Base-by-base conservation (phyloP, 2,888 invertebrate species). In the Drosophila helvetica region DNA sequence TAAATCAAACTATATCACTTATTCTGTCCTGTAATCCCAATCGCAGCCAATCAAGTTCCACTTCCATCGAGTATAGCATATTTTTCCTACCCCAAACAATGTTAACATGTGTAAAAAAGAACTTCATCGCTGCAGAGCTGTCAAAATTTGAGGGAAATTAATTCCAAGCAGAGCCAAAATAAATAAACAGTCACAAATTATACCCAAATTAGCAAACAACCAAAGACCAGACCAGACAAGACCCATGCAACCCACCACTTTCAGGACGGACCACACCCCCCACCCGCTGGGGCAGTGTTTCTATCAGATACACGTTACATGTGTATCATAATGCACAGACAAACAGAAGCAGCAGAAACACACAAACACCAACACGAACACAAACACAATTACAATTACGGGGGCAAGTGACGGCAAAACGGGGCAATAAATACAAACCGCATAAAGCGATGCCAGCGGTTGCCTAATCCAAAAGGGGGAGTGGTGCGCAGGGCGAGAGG, bases 391-490 rank as follows among this genome's bases (percentile, higher is more conserved):
- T 56, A 70, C 70, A 72, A 53, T 66, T 74, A 55, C 71, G 19
- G 58, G 51, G 73, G 54, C 77, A 76, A 76, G 68, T 76, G 76
- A 68, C 68, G 65, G 73, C 76, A 64, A 77, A 66, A 69, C 78
- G 80, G 38, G 73, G 85, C 86, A 88, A 90, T 91, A 90, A 91
- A 91, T 90, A 90, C 85, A 88, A 91, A 90, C 90, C 90, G 86
- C 90, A 91, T 86, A 89, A 90, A 90, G 82, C 76, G 74, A 56
- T 54, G 73, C 25, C 81, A 63, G 62, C 72, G 73, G 65, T 69
- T 72, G 88, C 78, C 82, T 87, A 90, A 88, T 84, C 89, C 48
- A 22, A 38, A 61, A 48, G 57, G 59, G 59, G 42, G 63, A 33
- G 47, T 52, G 56, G 38, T 50, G 9, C 22, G 12, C 42, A 30